phyloP scores from a whole-genome alignment of 2,797 vertebrate genomes.

The Poeciliopsis presidionis region DNA sequence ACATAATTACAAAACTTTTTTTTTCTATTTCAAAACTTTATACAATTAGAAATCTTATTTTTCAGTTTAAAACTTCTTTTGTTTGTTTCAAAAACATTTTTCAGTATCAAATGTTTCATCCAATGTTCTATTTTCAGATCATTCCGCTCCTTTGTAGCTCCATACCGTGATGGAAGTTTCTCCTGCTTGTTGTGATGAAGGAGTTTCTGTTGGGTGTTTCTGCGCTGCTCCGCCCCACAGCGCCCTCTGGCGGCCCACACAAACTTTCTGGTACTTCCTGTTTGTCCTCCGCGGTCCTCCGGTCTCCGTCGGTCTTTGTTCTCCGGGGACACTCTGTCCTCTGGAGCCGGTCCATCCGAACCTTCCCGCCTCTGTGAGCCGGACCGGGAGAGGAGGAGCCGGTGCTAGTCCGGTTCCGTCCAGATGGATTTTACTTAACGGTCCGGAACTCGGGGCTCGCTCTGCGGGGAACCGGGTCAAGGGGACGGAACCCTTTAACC shows the following conservation, averaged over 20 bases:
- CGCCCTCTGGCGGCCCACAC: constrained; percentile 59
- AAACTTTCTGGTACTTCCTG: constrained; percentile 83
- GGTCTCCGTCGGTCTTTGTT: constrained; percentile 2
- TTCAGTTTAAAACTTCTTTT: no score
- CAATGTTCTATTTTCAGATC: no score
- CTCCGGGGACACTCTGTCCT: background rate
- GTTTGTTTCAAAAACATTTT: no score
- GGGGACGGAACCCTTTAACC: background rate
- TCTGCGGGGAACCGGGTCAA: background rate
- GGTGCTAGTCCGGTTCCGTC: constrained; percentile 42
- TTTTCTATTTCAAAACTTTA: no score
- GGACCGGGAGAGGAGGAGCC: constrained; percentile 31
- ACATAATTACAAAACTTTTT: no score
- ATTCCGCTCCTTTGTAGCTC: background rate
- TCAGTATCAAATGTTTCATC: no score
- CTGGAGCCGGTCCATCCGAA: constrained; percentile 7
- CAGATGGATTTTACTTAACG: constrained; percentile 79
- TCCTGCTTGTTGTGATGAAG: no score
- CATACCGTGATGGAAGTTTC: background rate
- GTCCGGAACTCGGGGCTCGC: constrained; percentile 21
- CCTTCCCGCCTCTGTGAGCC: constrained; percentile 1
- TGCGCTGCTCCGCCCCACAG: constrained; percentile 52
- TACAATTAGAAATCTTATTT: no score
- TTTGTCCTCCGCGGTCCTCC: constrained; percentile 54
- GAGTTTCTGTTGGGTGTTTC: no score